Evolutionary conservation across 2,113 vertebrate genomes (phyloP).

Genomic region (Lichenostomus cassidix): DNA sequence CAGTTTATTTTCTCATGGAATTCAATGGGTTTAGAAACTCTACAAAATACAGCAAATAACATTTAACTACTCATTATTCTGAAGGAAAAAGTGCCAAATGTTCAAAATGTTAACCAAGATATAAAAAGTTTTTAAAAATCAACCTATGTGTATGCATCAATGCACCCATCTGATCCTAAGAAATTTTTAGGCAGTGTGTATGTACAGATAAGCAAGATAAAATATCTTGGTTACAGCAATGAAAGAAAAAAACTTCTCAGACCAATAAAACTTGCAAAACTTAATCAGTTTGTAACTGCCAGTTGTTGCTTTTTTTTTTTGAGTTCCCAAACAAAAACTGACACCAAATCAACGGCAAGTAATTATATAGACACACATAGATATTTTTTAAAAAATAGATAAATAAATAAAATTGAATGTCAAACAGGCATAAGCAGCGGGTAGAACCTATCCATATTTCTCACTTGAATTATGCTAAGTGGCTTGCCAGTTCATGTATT

Average conservation of each 20-base stretch:
- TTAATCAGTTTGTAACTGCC: neutral
- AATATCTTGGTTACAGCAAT: neutral
- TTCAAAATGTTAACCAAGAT: neutral
- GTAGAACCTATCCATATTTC: neutral
- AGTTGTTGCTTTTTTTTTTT: neutral
- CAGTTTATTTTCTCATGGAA: neutral
- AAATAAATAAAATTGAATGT: neutral
- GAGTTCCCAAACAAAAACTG: neutral
- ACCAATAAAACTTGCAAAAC: neutral
- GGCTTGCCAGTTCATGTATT: neutral
- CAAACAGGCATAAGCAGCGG: neutral
- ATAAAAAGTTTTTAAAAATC: neutral
- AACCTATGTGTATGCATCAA: neutral
- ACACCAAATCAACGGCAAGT: neutral
- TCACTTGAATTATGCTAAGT: neutral
- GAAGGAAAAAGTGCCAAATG: neutral
- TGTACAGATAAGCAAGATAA: neutral
- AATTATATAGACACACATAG: fast-evolving
- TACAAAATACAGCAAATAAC: neutral
- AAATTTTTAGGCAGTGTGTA: neutral
- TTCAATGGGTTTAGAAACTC: neutral
- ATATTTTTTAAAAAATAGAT: neutral
- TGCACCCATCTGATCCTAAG: neutral
- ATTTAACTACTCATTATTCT: neutral
- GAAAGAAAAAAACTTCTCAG: neutral